phyloP scores from a whole-genome alignment of 2,113 vertebrate species.

The Archilochus colubris region DNA sequence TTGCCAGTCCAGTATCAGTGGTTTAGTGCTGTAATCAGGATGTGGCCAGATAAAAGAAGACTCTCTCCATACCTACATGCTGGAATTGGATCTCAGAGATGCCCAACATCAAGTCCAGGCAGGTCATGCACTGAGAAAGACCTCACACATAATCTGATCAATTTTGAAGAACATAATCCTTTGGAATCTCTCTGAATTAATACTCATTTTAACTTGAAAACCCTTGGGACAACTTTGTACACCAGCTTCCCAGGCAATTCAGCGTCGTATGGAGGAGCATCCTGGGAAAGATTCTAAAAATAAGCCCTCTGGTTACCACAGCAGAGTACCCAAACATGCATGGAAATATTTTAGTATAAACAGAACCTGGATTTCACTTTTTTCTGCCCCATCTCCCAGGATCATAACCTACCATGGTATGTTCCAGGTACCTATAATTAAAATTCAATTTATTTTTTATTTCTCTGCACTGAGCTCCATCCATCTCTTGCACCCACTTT shows the following conservation, averaged over 20 bases:
- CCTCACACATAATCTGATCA: neutral
- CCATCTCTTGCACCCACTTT: neutral
- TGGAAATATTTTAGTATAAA: slow-evolving; percentile 54
- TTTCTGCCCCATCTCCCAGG: neutral
- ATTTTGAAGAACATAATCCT: neutral
- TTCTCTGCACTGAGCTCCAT: neutral
- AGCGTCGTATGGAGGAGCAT: slow-evolving; percentile 6
- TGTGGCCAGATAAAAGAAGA: neutral
- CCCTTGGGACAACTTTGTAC: neutral
- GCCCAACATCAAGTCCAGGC: neutral
- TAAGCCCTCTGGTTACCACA: slow-evolving; percentile 65
- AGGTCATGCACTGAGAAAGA: rapidly evolving
- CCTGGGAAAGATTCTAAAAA: slow-evolving; percentile 67
- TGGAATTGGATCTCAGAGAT: neutral
- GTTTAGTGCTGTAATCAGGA: neutral
- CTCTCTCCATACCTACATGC: neutral
- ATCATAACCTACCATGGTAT: neutral
- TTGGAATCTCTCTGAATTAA: neutral
- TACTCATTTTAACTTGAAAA: neutral
- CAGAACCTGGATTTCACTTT: slow-evolving; percentile 42
- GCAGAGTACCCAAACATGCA: slow-evolving; percentile 71
- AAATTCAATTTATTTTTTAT: neutral
- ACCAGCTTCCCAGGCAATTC: slow-evolving; percentile 4
- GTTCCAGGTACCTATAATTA: neutral
- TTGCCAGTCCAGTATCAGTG: neutral